phyloP scores from a whole-genome alignment of 2,113 vertebrate genomes.

The Seriola dumerili region DNA sequence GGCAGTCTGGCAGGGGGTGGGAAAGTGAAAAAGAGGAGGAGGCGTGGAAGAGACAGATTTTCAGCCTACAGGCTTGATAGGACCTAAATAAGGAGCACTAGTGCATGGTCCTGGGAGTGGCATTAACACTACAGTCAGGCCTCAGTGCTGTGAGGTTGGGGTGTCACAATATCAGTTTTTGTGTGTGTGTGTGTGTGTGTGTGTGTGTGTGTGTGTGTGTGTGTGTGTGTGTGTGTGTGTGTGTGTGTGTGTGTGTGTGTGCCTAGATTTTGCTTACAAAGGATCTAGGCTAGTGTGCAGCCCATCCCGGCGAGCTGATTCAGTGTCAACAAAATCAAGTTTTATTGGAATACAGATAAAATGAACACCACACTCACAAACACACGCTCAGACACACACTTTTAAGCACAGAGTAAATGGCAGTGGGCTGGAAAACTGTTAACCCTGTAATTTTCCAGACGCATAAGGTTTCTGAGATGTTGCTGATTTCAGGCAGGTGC shows the following conservation, averaged over 20 bases:
- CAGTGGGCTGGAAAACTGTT: conserved; percentile 42
- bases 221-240: background rate
- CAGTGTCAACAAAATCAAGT: conserved; percentile 61
- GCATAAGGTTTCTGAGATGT: background rate
- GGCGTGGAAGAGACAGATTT: conserved; percentile 73
- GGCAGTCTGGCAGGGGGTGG: conserved; percentile 44
- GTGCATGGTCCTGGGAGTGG: conserved; percentile 68
- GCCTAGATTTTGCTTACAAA: conserved; percentile 27
- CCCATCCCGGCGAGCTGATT: conserved; percentile 43
- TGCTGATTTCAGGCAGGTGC: conserved; percentile 24
- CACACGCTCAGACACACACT: conserved; percentile 25
- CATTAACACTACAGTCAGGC: conserved; percentile 54
- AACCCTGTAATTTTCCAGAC: conserved; percentile 28
- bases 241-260: background rate
- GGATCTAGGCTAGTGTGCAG: conserved; percentile 14
- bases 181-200: conserved; percentile 9
- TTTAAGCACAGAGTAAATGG: conserved; percentile 40
- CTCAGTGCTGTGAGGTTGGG: conserved; percentile 39
- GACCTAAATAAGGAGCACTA: conserved; percentile 75
- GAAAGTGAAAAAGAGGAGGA: conserved; percentile 45
- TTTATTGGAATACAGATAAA: conserved; percentile 66
- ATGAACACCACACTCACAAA: conserved; percentile 19
- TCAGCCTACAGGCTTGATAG: conserved; percentile 62
- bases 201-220: background rate
- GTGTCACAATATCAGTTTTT: conserved; percentile 37